Conservation (phyloP, 2,797 vertebrate genomes). For the Austrolebias charrua region DNA sequence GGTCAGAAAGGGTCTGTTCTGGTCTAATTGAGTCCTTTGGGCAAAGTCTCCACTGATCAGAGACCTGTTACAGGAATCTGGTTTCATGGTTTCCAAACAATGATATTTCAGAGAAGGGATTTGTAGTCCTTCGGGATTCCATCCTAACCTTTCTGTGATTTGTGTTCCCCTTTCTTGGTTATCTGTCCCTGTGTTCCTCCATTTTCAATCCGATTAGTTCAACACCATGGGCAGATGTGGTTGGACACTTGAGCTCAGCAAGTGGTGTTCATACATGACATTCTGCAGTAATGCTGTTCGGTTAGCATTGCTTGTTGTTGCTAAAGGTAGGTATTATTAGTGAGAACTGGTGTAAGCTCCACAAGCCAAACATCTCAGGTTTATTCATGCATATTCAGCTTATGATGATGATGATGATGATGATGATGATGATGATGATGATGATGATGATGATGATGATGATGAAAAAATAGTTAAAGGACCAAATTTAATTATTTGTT, state of each 20-base stretch:
- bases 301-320: constrained; percentile 31
- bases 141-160: constrained; percentile 73
- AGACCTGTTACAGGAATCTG: constrained; percentile 83
- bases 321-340: constrained; percentile 27
- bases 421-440: too few species aligned
- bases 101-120: constrained; percentile 82
- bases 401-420: constrained; percentile 28
- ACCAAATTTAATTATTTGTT: too few species aligned
- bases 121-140: constrained; percentile 78
- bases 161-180: constrained; percentile 67
- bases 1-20: constrained; percentile 72
- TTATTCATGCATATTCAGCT: constrained; percentile 33
- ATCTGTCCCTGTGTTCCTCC: constrained; percentile 59
- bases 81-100: constrained; percentile 86
- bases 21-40: constrained; percentile 86
- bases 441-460: too few species aligned
- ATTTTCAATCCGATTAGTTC: constrained; percentile 79
- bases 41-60: constrained; percentile 79
- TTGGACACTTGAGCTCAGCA: constrained; percentile 45
- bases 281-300: constrained; percentile 22
- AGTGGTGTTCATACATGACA: constrained; percentile 35
- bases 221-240: constrained; percentile 63
- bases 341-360: constrained; percentile 14
- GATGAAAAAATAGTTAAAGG: too few species aligned
- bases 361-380: constrained; percentile 20